Base-by-base conservation (phyloP, 2,113 vertebrate species). In the Uria lomvia region DNA sequence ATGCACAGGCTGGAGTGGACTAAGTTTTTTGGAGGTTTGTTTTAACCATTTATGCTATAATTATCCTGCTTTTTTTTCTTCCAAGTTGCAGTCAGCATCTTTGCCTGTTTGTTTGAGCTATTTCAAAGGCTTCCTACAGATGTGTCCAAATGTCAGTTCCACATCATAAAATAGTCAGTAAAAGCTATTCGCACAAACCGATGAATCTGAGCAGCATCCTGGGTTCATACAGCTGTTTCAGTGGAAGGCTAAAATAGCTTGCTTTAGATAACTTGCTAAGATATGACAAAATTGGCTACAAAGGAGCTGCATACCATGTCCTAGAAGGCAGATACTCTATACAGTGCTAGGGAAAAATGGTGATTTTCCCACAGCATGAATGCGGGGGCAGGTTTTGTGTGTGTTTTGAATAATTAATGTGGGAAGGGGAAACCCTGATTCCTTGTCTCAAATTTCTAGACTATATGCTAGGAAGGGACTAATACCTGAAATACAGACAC, bases 341-440 rank as follows among this genome's bases (percentile, higher is more conserved):
- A 11, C 34, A 53, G 58, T 1, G 4, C 16, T 26, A 85, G 50
- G 23, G 26, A 55, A 76, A 73, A 24, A 55, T 0, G 1, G 29
- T 42, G 14, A 71, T 67, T 92, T 75, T 29, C 73, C n/a, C 38
- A 75, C 36, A 47, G 47, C 5, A 5, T 20, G 12, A 59, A 52
- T 38, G 30, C 38, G 38, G 30, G 30, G 53, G 18, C 8, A 62
- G 12, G 11, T 18, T 55, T 79, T 60, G 12, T n/a, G 15, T 40
- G 14, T 50, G 30, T 88, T 62, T 88, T 62, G 45, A 65, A 56
- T 24, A 47, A 40, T 38, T 49, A 9, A 36, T 11, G 14, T 20
- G 14, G 53, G 11, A 77, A 89, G 11, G 21, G 27, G 12, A 86
- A 82, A 73, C 21, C 8, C 17, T 52, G 29, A 67, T 36, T 72